Evolutionary conservation across 92 coral and sea anemone species (phyloP), one percentile per base, ranked within the genome.

Genomic region (Hydrozoanthus gracilis): DNA sequence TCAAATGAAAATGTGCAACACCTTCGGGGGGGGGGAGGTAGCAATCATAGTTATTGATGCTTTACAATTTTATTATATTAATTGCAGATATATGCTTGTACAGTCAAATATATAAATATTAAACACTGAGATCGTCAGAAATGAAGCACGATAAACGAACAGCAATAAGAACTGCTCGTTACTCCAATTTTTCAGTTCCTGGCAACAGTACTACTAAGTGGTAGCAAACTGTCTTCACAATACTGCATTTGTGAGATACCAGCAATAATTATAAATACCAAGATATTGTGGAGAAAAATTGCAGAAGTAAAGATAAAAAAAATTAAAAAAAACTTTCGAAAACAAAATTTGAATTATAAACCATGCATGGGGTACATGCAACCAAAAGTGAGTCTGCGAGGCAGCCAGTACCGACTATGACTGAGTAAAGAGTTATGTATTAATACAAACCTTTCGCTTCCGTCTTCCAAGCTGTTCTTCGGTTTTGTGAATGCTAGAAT

Each of bases 361-460:
- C 70, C 70, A 64, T 64, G 70, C 58, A 52, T 52, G 58, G 58
- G 58, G 58, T 52, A 52, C 70, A 64, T 64, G 70, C 70, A 64
- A 14, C 70, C 70, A 64, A 64, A 64, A 64, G 70, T 64, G 70
- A 64, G 70, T 64, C 70, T 64, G 70, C 70, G 70, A 64, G 70
- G 70, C 70, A 64, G 70, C 70, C 20, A 64, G 70, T 64, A 15
- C 27, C 70, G 58, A 52, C 11, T 52, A 52, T 52, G 58, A 52
- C 58, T 52, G 70, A 64, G 70, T 64, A 64, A 64, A 64, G 70
- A 64, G 70, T 64, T 52, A 52, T 52, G 58, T 64, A 64, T 64
- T 64, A 64, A 64, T 48, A 65, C 89, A 66, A 50, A 90, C 87
- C 92, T 79, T 90, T 86, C 87, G 79, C 84, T 90, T 90, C 70